Base-by-base conservation (phyloP, 1,140 invertebrate species). In the Drosophila cardini region DNA sequence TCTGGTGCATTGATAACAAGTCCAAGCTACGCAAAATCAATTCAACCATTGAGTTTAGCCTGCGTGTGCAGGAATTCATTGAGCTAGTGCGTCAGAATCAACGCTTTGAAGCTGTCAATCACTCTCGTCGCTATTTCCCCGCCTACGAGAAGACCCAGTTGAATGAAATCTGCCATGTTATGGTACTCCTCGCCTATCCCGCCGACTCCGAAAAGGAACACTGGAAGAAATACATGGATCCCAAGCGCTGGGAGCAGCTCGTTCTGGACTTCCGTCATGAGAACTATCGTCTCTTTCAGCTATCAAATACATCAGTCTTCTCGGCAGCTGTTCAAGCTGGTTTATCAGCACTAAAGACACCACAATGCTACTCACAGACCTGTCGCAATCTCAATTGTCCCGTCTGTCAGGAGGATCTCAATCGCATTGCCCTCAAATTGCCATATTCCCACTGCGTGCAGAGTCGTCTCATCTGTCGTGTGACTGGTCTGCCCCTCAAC, bases 1-100 rank as follows among this genome's bases (percentile, higher is more conserved):
- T 96, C 53, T 99, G 98, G 98, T 99, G 98, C 91, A 96, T 98
- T 85, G 98, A 99, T 85, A 99, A 99, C 93, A 96, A 97, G 91
- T 98, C 98, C 3, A 99, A 99, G 91, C 94, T 99, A 48, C 94
- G 98, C 45, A 99, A 99, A 93, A 94, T 98, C 57, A 97, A 97
- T 84, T 97, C 96, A 16, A 96, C 94, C 26, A 96, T 97, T 94
- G 96, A 97, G 92, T 99, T 99, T 90, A 98, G 98, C 92, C 94
- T 99, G 61, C 94, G 98, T 21, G 96, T 98, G 80, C 97, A 98
- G 93, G 98, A 99, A 92, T 99, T 99, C 91, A 96, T 99, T 52
- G 98, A 99, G 93, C 92, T 99, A 15, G 96, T 99, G n/a, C 95
- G 97, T 74, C 93, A 94, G 11, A 97, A 98, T 92, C 94, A 95